Conservation (phyloP, 2,888 invertebrate genomes). For the Hirtodrosophila histrioides region DNA sequence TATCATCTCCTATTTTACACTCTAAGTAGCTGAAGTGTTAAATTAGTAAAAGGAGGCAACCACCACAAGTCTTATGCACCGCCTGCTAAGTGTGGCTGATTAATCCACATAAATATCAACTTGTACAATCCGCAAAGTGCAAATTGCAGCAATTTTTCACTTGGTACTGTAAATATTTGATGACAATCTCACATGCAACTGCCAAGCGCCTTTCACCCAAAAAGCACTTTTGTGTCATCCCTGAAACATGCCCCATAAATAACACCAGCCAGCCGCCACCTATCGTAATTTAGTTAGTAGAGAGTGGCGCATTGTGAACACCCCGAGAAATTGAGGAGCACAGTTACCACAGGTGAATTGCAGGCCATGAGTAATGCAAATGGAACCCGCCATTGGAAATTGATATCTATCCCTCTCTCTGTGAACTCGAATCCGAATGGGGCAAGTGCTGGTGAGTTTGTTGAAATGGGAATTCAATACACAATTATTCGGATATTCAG, state of each 20-base stretch:
- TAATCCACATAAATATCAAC: constrained; percentile 45
- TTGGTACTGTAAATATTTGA: constrained; percentile 41
- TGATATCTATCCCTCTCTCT: constrained; percentile 33
- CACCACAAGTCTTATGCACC: background rate
- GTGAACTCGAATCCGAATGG: constrained; percentile 35
- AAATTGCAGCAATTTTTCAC: constrained; percentile 38
- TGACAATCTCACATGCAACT: constrained; percentile 59
- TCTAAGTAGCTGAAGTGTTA: too few relatives aligned
- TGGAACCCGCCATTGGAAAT: constrained; percentile 54
- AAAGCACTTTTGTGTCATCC: constrained; percentile 60
- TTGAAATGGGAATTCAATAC: constrained; percentile 23
- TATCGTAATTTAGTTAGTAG: constrained; percentile 41
- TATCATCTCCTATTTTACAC: background rate
- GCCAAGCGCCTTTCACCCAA: constrained; percentile 52
- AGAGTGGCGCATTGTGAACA: constrained; percentile 2
- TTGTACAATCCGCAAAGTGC: constrained; percentile 35
- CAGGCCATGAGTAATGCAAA: constrained; percentile 63
- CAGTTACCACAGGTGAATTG: constrained; percentile 31
- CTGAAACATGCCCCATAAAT: constrained; percentile 51
- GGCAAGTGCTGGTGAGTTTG: constrained; percentile 14
- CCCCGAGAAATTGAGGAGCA: constrained; percentile 31
- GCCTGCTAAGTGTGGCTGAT: constrained; percentile 24
- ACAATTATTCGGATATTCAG: constrained; percentile 9
- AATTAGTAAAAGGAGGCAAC: background rate
- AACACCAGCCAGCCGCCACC: constrained; percentile 23